Base-by-base conservation (phyloP, 2,888 invertebrate species). In the Eupeodes latifasciatus region DNA sequence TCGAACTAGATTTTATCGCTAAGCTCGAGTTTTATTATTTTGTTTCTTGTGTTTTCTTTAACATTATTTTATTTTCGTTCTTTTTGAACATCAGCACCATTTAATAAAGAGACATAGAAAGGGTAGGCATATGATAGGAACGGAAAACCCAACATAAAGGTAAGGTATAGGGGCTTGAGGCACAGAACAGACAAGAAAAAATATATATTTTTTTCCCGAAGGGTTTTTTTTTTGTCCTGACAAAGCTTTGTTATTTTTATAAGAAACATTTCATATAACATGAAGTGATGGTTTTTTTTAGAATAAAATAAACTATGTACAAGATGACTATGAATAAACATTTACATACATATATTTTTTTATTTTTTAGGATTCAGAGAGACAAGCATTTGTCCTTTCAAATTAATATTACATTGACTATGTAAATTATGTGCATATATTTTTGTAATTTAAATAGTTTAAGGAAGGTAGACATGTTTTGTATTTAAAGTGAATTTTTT, bases 1-100 rank as follows among this genome's bases (percentile, higher is more conserved):
- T 27, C 47, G 47, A 72, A 72, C 55, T 59, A 47, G 72, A 72
- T 72, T 57, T 57, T 59, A 72, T 72, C 59, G 11, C 72, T 72
- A 59, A 57, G 59, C 72, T 72, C 19, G 72, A 49, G 59, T 72
- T 72, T 72, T 59, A 34, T 72, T 72, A 44, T 47, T 6, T 44
- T 44, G 27, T 36, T 19, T 67, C 3, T 57, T 36, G 5, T 61
- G 4, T 40, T 71, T 71, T 47, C 49, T 66, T 27, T 27, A 2
- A 66, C 66, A 66, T 66, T 66, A 66, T 71, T 71, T 36, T 67
- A 67, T 67, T 59, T 71, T 55, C 19, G 7, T 57, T 55, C 40
- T 72, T 71, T 55, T 57, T 55, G 40, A 16, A 19, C 19, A 57
- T 59, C 16, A 47, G 40, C 40, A 40, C 47, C 27, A 59, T 59